Evolutionary conservation across 2,888 invertebrate species (phyloP), one percentile per base, ranked within the genome.

Genomic region (Agelastica alni): DNA sequence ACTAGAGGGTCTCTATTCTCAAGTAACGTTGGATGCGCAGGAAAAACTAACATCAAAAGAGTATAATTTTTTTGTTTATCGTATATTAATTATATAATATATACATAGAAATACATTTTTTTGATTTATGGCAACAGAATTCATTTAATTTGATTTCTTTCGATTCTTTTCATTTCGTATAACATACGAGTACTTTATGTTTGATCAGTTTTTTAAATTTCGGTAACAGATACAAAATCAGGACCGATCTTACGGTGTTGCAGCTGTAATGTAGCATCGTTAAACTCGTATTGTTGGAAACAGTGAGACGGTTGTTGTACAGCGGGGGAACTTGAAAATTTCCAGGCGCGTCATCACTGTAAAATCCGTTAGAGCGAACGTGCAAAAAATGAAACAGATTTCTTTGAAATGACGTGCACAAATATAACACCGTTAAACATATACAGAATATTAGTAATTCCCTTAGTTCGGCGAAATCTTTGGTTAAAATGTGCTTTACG

Each of bases 251-350:
- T 26, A 71, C 47, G 14, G 59, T 58, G 45, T 60, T 58, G n/a
- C 69, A 64, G 45, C 62, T 59, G 55, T 75, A 74, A 65, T 74
- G 70, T 22, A 70, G 52, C 67, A 75, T 71, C n/a, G 67, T 59
- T 17, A 69, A 62, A 54, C 68, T 67, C 28, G 67, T 62, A 48
- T 59, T 62, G 46, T 55, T 59, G 5, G 51, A 48, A 43, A 44
- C 53, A 47, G 63, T 65, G 16, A 68, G 56, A 51, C 61, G 59
- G 41, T 61, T 64, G 60, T 70, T 72, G 59, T 70, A 67, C 12
- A 74, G 57, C 12, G 73, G 72, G 0, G 72, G 71, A 54, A 72
- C 64, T 67, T 67, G 70, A 52, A 73, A 73, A 52, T 61, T 67
- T 13, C 53, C 56, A n/a, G 49, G 34, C 2, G 17, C 46, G 17